Conservation (phyloP, 2,113 vertebrate genomes). For the Nerophis ophidion region DNA sequence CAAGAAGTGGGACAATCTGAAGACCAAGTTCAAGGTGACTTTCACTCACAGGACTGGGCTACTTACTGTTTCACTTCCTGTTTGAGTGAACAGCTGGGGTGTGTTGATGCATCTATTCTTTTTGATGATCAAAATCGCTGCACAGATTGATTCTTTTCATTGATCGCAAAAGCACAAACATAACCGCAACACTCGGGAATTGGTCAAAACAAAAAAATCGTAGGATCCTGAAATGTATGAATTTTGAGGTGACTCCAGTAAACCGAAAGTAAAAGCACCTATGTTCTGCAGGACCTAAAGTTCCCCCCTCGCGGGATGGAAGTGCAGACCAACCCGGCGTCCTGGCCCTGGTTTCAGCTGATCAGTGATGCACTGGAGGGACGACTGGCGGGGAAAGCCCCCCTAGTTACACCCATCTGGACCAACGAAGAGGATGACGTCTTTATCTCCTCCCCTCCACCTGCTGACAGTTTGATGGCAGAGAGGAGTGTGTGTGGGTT, state of each 20-base stretch:
- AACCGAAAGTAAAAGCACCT: not conserved
- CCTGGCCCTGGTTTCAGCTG: slow-evolving; percentile 75
- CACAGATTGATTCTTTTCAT: too few species aligned
- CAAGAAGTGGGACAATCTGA: slow-evolving; percentile 78
- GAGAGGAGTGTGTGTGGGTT: slow-evolving; percentile 54
- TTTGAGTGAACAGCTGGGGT: too few species aligned
- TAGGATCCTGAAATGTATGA: too few species aligned
- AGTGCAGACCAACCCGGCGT: slow-evolving; percentile 56
- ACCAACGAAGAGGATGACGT: slow-evolving; percentile 54
- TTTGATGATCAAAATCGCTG: too few species aligned
- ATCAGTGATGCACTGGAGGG: slow-evolving; percentile 70
- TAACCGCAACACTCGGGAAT: too few species aligned
- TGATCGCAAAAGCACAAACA: too few species aligned
- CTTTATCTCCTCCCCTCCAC: slow-evolving; percentile 41
- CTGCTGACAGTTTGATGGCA: slow-evolving; percentile 24
- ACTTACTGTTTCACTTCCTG: too few species aligned
- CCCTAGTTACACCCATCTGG: slow-evolving; percentile 54
- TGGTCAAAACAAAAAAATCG: too few species aligned
- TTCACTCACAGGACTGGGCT: not conserved
- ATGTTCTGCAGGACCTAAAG: slow-evolving; percentile 54
- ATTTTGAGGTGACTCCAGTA: too few species aligned
- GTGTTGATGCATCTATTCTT: too few species aligned
- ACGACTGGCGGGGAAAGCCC: slow-evolving; percentile 53
- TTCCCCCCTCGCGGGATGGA: slow-evolving; percentile 65
- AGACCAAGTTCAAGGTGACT: slow-evolving; percentile 72